These are phyloP conservation scores for Rhombomys opimus DNA, from an alignment of 2,113 vertebrate genomes.

Conservation along the genomic window DNA sequence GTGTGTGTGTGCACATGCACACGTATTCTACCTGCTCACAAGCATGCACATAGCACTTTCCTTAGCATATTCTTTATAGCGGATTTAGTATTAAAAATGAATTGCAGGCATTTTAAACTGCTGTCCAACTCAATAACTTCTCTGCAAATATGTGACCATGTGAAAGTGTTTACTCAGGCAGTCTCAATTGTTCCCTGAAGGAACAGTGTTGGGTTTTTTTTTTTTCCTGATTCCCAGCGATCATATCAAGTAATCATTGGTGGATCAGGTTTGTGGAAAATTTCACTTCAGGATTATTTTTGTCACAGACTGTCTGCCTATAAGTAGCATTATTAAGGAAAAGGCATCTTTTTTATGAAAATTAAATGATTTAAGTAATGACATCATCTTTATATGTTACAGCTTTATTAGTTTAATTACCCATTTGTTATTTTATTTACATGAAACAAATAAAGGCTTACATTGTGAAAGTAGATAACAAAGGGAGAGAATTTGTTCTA, in stretches of 20 bases:
- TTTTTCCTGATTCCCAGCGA: not conserved
- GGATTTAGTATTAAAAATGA: not conserved
- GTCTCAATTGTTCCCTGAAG: not conserved
- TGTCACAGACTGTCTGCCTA: not conserved
- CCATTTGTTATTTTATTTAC: not conserved
- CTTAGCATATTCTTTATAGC: not conserved
- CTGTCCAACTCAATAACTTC: not conserved
- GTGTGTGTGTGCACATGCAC: not conserved
- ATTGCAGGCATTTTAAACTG: not conserved
- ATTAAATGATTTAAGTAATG: not conserved
- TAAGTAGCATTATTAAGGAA: not conserved
- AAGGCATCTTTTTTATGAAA: not conserved
- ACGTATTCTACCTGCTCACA: no score
- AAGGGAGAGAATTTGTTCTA: not conserved
- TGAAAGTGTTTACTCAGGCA: not conserved
- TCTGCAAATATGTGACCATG: not conserved
- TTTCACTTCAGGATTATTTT: not conserved
- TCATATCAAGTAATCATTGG: not conserved
- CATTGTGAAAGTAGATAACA: not conserved
- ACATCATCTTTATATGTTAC: not conserved
- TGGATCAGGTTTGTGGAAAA: not conserved
- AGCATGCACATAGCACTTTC: not conserved
- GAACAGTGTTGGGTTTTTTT: not conserved
- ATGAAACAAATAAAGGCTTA: not conserved
- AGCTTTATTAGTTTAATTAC: not conserved